Evolutionary conservation across 2,888 invertebrate genomes (phyloP), one percentile per base, ranked within the genome.

Genomic region (Agrypnus murinus): DNA sequence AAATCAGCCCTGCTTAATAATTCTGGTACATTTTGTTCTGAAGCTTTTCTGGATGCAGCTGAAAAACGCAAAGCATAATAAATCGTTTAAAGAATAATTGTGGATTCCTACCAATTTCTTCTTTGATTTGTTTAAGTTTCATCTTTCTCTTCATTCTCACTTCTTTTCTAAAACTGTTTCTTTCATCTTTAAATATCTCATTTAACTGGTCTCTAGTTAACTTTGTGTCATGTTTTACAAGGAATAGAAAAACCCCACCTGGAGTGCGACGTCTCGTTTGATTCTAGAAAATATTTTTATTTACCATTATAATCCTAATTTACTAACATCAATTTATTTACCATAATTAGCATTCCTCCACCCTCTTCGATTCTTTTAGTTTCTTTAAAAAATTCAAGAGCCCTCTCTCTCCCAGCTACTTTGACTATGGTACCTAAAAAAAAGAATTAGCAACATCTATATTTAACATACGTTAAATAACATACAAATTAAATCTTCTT

Each of bases 331-430:
- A n/a, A n/a, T n/a, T n/a, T 63, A 78, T 86, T 87, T 85, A 93
- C 94, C 90, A 93, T 90, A 57, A 94, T 92, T 83, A 94, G 86
- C 92, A 96, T 92, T n/a, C 96, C 96, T 17, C 96, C 96, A 77
- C 91, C 90, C 72, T 90, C 90, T 86, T 96, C 96, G 64, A 95
- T 89, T 78, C 90, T 89, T 82, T 93, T 92, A n/a, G 95, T 95
- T 86, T 93, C 91, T 79, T 92, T 90, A 80, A 92, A 94, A 60
- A 95, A 86, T 77, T 92, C 89, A 71, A 95, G 88, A 5, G 94
- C 91, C 81, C 92, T 90, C 74, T 90, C 89, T 75, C 90, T 90
- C 34, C 96, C 96, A 75, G 94, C 83, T 25, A 90, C 88, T 79
- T 91, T 87, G 15, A 95, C 90, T 75, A 94, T 90, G 77, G 90